These are phyloP conservation scores for Eristalis pertinax DNA, from an alignment of 2,888 invertebrate species.

Conservation along the genomic window DNA sequence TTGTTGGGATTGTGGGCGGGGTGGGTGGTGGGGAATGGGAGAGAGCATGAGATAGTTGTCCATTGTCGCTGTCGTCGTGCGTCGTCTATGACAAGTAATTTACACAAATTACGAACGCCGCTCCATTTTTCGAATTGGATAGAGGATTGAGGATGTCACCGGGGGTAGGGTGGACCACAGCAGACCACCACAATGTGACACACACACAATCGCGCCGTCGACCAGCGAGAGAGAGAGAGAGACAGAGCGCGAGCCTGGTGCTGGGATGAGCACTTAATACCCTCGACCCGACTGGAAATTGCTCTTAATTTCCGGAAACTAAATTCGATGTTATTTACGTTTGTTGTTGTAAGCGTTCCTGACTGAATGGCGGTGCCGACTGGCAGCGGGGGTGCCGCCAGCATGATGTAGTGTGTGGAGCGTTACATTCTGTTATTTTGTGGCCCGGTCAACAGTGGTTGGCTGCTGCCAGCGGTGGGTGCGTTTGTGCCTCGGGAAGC, in stretches of 20 bases:
- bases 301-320: slow-evolving; percentile 73
- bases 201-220: not conserved
- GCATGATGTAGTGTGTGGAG: not conserved
- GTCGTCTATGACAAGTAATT: slow-evolving; percentile 72
- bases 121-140: slow-evolving; percentile 57
- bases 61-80: slow-evolving; percentile 68
- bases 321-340: slow-evolving; percentile 70
- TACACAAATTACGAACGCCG: slow-evolving; percentile 72
- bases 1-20: not conserved
- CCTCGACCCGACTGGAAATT: slow-evolving; percentile 67
- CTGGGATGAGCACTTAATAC: slow-evolving; percentile 54
- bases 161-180: slow-evolving; percentile 19
- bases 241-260: not conserved
- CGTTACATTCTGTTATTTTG: slow-evolving; percentile 1
- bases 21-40: not conserved
- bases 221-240: too few species aligned
- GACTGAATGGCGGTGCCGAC: not conserved
- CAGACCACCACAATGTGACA: slow-evolving; percentile 23
- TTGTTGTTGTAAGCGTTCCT: slow-evolving; percentile 44
- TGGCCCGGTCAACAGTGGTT: slow-evolving; percentile 1
- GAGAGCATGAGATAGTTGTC: slow-evolving; percentile 47
- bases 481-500: not conserved
- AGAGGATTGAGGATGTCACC: slow-evolving; percentile 2
- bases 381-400: not conserved
- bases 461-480: not conserved